These are phyloP conservation scores for Lasiurus borealis DNA, from an alignment of 2,113 vertebrate genomes.

Conservation along the genomic window DNA sequence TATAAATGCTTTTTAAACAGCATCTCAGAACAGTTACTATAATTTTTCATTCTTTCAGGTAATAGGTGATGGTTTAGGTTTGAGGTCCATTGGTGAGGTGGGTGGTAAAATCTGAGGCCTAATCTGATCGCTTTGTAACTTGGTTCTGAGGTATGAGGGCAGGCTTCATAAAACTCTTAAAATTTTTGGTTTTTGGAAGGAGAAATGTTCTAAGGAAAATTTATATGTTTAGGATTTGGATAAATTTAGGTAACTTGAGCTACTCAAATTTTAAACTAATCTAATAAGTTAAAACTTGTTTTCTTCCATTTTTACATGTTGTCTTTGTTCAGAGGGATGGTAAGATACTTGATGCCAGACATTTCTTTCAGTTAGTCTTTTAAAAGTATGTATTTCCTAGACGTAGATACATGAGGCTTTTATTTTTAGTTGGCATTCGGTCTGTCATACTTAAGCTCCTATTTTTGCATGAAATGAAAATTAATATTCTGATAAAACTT, in stretches of 20 bases:
- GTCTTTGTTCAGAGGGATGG: conserved; percentile 38
- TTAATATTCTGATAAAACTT: conserved; percentile 57
- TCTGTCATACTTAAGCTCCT: not conserved
- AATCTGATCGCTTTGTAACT: conserved; percentile 1
- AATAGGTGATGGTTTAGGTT: conserved; percentile 41
- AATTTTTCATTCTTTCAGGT: conserved; percentile 57
- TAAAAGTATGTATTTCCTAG: not conserved
- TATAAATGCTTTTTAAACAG: conserved; percentile 45
- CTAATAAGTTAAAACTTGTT: conserved; percentile 46
- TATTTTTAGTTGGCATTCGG: conserved; percentile 53
- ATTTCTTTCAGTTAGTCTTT: conserved; percentile 48
- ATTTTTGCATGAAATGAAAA: conserved; percentile 46
- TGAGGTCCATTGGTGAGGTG: conserved; percentile 13
- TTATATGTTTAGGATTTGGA: not conserved
- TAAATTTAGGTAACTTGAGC: conserved; percentile 28
- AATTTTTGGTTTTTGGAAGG: conserved; percentile 39
- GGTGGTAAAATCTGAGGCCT: conserved; percentile 15
- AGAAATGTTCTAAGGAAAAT: conserved; percentile 9
- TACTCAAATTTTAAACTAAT: not conserved
- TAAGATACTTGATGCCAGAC: not conserved
- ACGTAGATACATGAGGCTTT: conserved; percentile 5
- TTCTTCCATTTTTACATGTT: conserved; percentile 43
- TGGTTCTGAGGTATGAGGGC: conserved; percentile 30
- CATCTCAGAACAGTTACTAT: conserved; percentile 11
- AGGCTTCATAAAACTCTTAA: conserved; percentile 4